A percentile compares a stretch with the other conserved stretches of the same genome.
Conservation (phyloP, 2,888 invertebrate genomes). For the Heliconius hortense region DNA sequence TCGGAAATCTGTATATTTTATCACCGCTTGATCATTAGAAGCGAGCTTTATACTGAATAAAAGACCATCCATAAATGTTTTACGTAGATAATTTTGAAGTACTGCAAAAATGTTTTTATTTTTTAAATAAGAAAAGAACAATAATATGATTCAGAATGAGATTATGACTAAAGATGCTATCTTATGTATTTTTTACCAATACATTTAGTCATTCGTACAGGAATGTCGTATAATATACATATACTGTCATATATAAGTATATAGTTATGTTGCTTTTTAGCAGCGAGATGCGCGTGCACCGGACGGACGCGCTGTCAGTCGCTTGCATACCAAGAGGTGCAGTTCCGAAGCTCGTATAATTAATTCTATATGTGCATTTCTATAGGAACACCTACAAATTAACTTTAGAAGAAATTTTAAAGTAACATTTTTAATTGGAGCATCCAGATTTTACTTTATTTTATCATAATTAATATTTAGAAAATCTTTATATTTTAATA, state of each 20-base stretch:
- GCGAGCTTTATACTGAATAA: slow-evolving; percentile 1
- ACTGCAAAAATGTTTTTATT: not conserved
- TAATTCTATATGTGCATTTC: slow-evolving; percentile 53
- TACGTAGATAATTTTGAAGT: not conserved
- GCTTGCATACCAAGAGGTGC: slow-evolving; percentile 59
- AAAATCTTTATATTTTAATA: not conserved
- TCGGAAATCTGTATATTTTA: slow-evolving; percentile 32
- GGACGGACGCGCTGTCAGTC: slow-evolving; percentile 49
- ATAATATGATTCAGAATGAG: not conserved
- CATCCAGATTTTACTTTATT: not conserved
- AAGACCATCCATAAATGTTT: not conserved
- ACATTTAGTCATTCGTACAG: slow-evolving; percentile 1
- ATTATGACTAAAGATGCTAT: slow-evolving; percentile 3
- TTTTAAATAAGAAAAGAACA: too few relatives aligned
- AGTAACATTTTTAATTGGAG: not conserved
- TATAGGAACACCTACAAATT: not conserved
- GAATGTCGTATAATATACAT: slow-evolving; percentile 9
- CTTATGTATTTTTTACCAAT: slow-evolving; percentile 3
- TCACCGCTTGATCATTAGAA: slow-evolving; percentile 26
- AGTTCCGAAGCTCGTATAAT: slow-evolving; percentile 67
- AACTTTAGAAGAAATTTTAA: not conserved
- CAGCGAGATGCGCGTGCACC: slow-evolving; percentile 42
- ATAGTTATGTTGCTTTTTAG: slow-evolving; percentile 20
- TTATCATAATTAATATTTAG: not conserved
- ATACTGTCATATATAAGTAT: not conserved